Evolutionary conservation across 2,888 invertebrate genomes (phyloP), one percentile per base, ranked within the genome.

Genomic region (Orgyia antiqua): DNA sequence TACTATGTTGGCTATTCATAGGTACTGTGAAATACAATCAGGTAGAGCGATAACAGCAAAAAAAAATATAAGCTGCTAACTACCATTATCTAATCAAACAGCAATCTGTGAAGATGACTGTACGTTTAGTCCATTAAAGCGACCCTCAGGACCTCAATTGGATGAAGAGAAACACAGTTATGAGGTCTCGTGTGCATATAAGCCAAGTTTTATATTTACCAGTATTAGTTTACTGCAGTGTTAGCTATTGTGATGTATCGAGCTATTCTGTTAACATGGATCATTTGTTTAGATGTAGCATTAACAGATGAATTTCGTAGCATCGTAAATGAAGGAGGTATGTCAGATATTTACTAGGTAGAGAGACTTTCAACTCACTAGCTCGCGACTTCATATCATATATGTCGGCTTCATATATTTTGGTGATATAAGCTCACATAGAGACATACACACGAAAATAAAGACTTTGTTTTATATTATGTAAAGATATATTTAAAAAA

Each of bases 71-170:
- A n/a, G n/a, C n/a, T n/a, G n/a, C n/a, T n/a, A n/a, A n/a, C n/a
- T n/a, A n/a, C n/a, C n/a, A n/a, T n/a, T n/a, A n/a, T n/a, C n/a
- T n/a, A n/a, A n/a, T n/a, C n/a, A n/a, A n/a, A n/a, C n/a, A n/a
- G n/a, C n/a, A n/a, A n/a, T n/a, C n/a, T n/a, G n/a, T n/a, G 59
- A 38, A 17, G 36, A 32, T 40, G 65, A 69, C 38, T 67, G 73
- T 80, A 79, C 76, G 33, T 72, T 68, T 67, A 68, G 54, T 59
- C 66, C 44, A 69, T 67, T 76, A 70, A 65, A 58, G 51, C 54
- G 63, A 64, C 66, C 51, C 68, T 62, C 64, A 68, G 66, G 64
- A 68, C 60, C 69, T 71, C 79, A 80, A 82, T 79, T 80, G 82
- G 65, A 49, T 55, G 59, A 60, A 59, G 64, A 72, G 75, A 71